Base-by-base conservation (phyloP, 2,888 invertebrate species). In the Trissolcus brochymenae region DNA sequence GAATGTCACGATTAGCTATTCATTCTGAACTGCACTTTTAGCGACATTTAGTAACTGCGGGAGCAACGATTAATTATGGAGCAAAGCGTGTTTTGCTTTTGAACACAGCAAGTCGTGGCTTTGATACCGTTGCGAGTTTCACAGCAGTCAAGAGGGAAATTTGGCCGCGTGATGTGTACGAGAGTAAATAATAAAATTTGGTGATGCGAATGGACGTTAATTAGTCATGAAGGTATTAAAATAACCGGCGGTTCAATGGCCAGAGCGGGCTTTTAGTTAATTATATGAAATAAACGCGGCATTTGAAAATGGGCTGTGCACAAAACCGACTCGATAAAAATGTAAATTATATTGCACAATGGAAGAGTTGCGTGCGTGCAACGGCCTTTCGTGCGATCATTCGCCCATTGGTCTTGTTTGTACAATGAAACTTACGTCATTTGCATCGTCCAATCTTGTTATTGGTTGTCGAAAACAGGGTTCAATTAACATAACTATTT, bases 341-440 rank as follows among this genome's bases (percentile, higher is more conserved):
- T 76, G 76, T 61, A 72, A 77, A 77, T 72, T 67, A 40, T 25
- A 51, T 76, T 54, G 67, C 64, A 77, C 72, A 77, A 71, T 71
- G 76, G 61, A 62, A 50, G 67, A 41, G 72, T 72, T 72, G 67
- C 76, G 76, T 77, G 76, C 76, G 72, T 67, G 72, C 72, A 68
- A 64, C 50, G 64, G 72, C 76, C 76, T 77, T 72, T 77, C 76
- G 76, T 72, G 76, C 71, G 50, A 67, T 46, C 66, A 49, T 54
- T 43, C 60, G 56, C 62, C 67, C 57, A 46, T 25, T 62, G 71
- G 64, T 77, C 72, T 77, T 50, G 72, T 72, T 77, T 67, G 72
- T 49, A 67, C 62, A 77, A 77, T 77, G 77, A 67, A 77, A 59
- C 77, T 77, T 77, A 72, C 72, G 64, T 77, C 72, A 72, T 73